These are phyloP conservation scores for Cyanoramphus novaezelandiae DNA, from an alignment of 2,113 vertebrate genomes.

Conservation along the genomic window DNA sequence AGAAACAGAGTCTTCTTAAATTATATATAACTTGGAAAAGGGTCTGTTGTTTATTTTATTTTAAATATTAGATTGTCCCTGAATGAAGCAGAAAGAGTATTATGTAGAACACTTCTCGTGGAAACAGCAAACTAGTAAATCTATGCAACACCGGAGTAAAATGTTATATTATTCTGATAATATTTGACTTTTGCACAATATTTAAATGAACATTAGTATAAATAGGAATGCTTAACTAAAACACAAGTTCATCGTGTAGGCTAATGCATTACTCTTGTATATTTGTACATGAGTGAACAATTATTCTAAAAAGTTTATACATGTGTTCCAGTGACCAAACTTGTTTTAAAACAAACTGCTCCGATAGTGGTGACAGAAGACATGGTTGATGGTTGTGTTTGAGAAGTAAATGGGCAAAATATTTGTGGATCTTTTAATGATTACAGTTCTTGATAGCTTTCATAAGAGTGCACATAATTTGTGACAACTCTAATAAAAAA, in stretches of 20 bases:
- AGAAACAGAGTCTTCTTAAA: slow-evolving; percentile 59
- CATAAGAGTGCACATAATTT: slow-evolving; percentile 86
- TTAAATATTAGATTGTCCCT: slow-evolving; percentile 59
- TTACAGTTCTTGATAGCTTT: slow-evolving; percentile 86
- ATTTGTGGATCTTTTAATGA: slow-evolving; percentile 84
- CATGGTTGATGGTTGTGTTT: slow-evolving; percentile 72
- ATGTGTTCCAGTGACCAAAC: slow-evolving; percentile 71
- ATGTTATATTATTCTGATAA: slow-evolving; percentile 59
- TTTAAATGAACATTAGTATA: slow-evolving; percentile 71
- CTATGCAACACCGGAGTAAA: slow-evolving; percentile 9
- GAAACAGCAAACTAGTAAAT: slow-evolving; percentile 55
- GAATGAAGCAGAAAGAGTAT: slow-evolving; percentile 8
- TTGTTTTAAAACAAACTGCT: slow-evolving; percentile 72
- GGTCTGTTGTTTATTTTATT: slow-evolving; percentile 56
- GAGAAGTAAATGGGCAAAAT: slow-evolving; percentile 83
- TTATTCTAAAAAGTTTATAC: slow-evolving; percentile 83
- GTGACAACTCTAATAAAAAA: slow-evolving; percentile 90
- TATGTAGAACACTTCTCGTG: slow-evolving; percentile 5
- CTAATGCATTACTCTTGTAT: slow-evolving; percentile 81
- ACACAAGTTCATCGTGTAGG: slow-evolving; percentile 59
- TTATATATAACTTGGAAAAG: slow-evolving; percentile 60
- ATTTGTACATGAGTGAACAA: slow-evolving; percentile 76
- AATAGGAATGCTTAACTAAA: slow-evolving; percentile 71
- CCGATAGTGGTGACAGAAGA: slow-evolving; percentile 51
- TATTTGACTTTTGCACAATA: slow-evolving; percentile 71